Evolutionary conservation across 2,113 vertebrate genomes (phyloP), one percentile per base, ranked within the genome.

Genomic region (Cyprinodon variegatus): DNA sequence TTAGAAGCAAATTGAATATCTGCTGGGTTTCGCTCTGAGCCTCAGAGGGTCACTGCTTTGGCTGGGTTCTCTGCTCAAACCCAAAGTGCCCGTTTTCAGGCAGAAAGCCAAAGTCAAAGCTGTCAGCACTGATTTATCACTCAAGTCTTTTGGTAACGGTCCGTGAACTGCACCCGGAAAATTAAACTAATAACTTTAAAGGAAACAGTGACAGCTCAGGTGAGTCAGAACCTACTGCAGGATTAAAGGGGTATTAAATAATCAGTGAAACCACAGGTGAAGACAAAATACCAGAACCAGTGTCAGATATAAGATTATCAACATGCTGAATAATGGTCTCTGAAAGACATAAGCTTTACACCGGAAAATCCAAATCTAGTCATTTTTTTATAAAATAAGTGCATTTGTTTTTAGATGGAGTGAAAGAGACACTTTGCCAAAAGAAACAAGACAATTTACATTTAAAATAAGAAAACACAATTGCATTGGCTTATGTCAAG

Each of bases 1-100:
- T 83, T 90, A 85, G 82, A 75, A 80, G 7, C 65, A 20, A 77
- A n/a, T 13, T 43, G 70, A 87, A 88, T 87, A 89, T 91, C 87
- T 91, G 87, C 78, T 85, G 45, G 50, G 75, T 74, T 85, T 61
- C 40, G 70, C 77, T 86, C 79, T 65, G 69, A 73, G 80, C 76
- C 76, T 81, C 76, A 37, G 12, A 83, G 75, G 65, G 67, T 78
- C 45, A 68, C 69, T 72, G 76, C 48, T 88, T 68, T 64, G 84
- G 46, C 78, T 8, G 65, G 78, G 39, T 63, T 59, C 41, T 76
- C 80, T 11, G 7, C 76, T 81, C 65, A 39, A 60, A 65, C 72
- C 70, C 38, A 48, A 29, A 61, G 22, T 41, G 69, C n/a, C 43
- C 0, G 57, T 57, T 65, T 83, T 38, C 65, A 79, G 86, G 79